Evolutionary conservation across 2,797 vertebrate species (phyloP), one percentile per base, ranked within the genome.

Genomic region (Syndactyla subalaris): DNA sequence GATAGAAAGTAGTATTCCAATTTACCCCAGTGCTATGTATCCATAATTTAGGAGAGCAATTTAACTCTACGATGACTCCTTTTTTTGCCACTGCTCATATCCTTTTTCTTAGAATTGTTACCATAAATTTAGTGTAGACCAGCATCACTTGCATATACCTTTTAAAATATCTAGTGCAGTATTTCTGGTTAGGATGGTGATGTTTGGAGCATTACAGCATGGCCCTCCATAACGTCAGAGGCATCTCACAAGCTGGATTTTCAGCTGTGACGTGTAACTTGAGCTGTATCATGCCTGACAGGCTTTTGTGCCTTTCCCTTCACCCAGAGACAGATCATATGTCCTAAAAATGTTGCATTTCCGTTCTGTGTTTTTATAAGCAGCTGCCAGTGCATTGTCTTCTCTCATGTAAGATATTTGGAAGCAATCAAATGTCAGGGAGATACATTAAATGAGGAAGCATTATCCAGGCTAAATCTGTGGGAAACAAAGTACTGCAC

Each of bases 251-350:
- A 84, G 73, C 63, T 89, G 71, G 46, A 90, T 94, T 94, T 94
- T 96, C 84, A 91, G 77, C 88, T 96, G 88, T 95, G 93, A n/a
- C 76, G 51, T 93, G 95, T 86, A 88, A 90, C 66, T 93, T 93
- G 52, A 85, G 24, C 59, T 75, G 51, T 76, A 63, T 77, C 34
- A 34, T 68, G 78, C 85, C 82, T 38, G 62, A 75, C 26, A 20
- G 63, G 27, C 36, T 90, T 46, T 26, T 81, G 38, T 84, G 84
- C 57, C 65, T 82, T 88, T 57, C 63, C 10, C 65, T 78, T 81
- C n/a, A 70, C 9, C 34, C 55, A 46, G 58, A 41, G 67, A 45
- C 59, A 91, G 77, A 92, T 92, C 41, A 4, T 48, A 48, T 91
- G 81, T 83, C 86, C 80, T 70, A 71, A 81, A 94, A 94, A 74